A percentile compares a stretch with the other conserved stretches of the same genome.
Conservation (phyloP, 2,797 vertebrate species). For the Bovichtus variegatus region DNA sequence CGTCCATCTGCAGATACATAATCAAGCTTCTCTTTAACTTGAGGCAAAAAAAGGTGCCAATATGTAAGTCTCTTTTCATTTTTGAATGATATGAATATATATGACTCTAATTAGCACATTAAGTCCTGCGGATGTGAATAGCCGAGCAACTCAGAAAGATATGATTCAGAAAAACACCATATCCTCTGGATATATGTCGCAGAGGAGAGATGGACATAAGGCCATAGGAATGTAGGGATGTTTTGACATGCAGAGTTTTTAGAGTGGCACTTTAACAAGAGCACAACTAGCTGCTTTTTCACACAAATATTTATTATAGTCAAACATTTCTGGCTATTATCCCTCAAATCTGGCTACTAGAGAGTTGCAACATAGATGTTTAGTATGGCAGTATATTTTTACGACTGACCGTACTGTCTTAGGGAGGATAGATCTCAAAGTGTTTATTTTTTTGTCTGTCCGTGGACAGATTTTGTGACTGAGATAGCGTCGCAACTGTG, state of each 20-base stretch:
- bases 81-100: constrained; percentile 35
- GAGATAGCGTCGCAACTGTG: too few relatives aligned
- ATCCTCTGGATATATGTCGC: constrained; percentile 6
- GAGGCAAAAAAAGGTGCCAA: constrained; percentile 15
- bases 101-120: constrained; percentile 29
- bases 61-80: constrained; percentile 13
- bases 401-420: background rate
- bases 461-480: too few relatives aligned
- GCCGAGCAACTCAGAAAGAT: constrained; percentile 12
- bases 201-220: background rate
- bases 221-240: background rate
- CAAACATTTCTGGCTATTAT: background rate
- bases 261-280: background rate
- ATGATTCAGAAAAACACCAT: constrained; percentile 14
- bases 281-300: background rate
- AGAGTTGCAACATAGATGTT: background rate
- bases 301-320: background rate
- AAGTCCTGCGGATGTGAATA: constrained; percentile 10
- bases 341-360: background rate
- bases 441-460: too few relatives aligned
- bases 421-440: background rate
- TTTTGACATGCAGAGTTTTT: constrained; percentile 6
- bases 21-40: constrained; percentile 45
- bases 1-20: constrained; percentile 41
- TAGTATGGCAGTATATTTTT: background rate